Percentiles rank a stretch among this genome's conserved stretches.
These are phyloP conservation scores for Vireo griseus DNA, from an alignment of 2,797 vertebrate genomes.

Conservation along the genomic window DNA sequence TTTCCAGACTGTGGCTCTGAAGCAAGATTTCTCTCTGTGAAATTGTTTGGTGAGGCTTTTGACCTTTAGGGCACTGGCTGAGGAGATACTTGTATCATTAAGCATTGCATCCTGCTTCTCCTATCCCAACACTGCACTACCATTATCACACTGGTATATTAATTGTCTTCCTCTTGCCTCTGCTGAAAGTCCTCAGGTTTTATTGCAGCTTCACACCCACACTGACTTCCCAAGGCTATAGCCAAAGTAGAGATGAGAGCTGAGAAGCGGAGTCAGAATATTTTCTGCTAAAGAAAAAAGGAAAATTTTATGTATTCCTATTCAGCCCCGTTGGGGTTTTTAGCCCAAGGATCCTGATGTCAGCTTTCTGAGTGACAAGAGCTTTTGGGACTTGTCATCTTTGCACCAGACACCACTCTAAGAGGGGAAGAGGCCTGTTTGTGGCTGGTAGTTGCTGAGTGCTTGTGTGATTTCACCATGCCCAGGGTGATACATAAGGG, in stretches of 20 bases:
- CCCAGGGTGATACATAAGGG: not conserved
- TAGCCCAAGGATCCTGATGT: not conserved
- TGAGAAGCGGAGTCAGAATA: not conserved
- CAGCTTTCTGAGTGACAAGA: slow-evolving; percentile 34
- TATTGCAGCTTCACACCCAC: not conserved
- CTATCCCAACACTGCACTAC: fast-evolving
- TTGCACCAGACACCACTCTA: not conserved
- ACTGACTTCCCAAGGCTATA: not conserved
- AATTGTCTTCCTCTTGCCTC: not conserved
- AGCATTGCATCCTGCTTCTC: not conserved
- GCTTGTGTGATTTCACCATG: slow-evolving; percentile 7
- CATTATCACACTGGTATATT: not conserved
- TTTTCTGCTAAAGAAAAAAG: not conserved
- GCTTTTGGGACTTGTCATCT: slow-evolving; percentile 1
- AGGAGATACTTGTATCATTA: not conserved
- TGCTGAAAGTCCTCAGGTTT: not conserved
- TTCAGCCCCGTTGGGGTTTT: not conserved
- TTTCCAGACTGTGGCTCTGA: not conserved
- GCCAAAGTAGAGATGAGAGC: not conserved
- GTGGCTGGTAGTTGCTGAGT: not conserved
- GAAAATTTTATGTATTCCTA: not conserved
- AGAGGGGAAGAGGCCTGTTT: not conserved
- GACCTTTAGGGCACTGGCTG: not conserved
- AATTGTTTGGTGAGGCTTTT: not conserved
- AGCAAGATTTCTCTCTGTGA: not conserved